Conservation (phyloP, 2,113 vertebrate genomes). For the Chloroceryle aenea region DNA sequence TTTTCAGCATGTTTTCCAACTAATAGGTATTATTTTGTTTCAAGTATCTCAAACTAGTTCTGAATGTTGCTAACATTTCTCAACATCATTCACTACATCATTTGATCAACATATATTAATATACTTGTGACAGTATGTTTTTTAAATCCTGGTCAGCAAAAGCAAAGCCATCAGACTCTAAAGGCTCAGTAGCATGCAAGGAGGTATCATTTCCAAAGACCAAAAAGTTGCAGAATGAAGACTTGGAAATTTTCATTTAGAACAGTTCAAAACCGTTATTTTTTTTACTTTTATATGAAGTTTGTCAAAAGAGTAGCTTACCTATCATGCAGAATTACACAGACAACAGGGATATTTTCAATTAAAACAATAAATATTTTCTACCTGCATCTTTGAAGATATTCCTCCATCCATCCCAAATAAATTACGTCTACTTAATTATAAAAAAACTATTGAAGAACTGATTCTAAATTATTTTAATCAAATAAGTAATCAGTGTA, state of each 20-base stretch:
- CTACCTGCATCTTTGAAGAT: background rate
- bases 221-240: background rate
- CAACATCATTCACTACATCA: background rate
- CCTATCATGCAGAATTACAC: background rate
- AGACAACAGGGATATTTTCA: background rate
- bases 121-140: background rate
- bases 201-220: background rate
- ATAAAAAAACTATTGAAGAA: background rate
- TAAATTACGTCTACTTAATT: background rate
- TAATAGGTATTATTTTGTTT: background rate
- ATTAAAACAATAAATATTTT: background rate
- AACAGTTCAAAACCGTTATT: background rate
- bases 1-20: background rate
- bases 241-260: accelerated
- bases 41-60: background rate
- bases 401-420: background rate
- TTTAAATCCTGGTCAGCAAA: background rate
- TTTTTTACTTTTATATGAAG: background rate
- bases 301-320: background rate
- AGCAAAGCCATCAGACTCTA: background rate
- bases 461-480: background rate
- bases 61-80: background rate
- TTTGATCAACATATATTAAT: background rate
- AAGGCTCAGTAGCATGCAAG: background rate
- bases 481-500: background rate